phyloP scores from a whole-genome alignment of 1,140 invertebrate species.

The Meloidogyne exigua region DNA sequence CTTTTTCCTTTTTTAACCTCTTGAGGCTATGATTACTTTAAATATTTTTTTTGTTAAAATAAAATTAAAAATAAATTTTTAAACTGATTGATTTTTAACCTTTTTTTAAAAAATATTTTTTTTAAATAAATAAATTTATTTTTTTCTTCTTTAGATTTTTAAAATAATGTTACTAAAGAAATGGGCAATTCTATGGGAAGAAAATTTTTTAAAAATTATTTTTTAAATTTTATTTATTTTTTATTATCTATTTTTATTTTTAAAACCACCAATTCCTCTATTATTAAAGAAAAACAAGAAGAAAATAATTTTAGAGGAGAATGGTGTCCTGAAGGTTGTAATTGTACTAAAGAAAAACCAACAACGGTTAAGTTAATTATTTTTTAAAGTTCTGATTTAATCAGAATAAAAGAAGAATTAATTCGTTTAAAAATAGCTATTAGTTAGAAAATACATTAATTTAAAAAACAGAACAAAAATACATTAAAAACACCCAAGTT shows the following conservation, averaged over 20 bases:
- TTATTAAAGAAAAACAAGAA: background rate
- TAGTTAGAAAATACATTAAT: too few species aligned
- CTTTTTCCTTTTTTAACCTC: background rate
- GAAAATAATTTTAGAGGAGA: background rate
- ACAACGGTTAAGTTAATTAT: background rate
- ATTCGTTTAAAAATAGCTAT: too few species aligned
- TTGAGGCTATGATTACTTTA: background rate
- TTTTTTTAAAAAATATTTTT: background rate
- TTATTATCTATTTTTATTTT: background rate
- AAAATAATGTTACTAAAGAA: too few species aligned
- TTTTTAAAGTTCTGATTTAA: too few species aligned
- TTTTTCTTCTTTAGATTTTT: too few species aligned
- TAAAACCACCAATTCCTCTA: background rate
- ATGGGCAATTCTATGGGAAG: too few species aligned
- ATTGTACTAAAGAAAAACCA: background rate
- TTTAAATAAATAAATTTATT: background rate
- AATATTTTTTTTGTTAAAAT: background rate
- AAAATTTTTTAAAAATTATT: too few species aligned
- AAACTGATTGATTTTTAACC: slow-evolving; percentile 1
- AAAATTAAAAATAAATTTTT: background rate
- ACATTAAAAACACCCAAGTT: too few species aligned
- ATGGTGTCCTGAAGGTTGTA: slow-evolving; percentile 13
- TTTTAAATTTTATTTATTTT: background rate
- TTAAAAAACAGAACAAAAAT: too few species aligned
- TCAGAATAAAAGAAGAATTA: too few species aligned